A percentile compares a stretch with the other conserved stretches of the same genome.
phyloP scores from a whole-genome alignment of 2,797 vertebrate species.

The Scyliorhinus canicula region DNA sequence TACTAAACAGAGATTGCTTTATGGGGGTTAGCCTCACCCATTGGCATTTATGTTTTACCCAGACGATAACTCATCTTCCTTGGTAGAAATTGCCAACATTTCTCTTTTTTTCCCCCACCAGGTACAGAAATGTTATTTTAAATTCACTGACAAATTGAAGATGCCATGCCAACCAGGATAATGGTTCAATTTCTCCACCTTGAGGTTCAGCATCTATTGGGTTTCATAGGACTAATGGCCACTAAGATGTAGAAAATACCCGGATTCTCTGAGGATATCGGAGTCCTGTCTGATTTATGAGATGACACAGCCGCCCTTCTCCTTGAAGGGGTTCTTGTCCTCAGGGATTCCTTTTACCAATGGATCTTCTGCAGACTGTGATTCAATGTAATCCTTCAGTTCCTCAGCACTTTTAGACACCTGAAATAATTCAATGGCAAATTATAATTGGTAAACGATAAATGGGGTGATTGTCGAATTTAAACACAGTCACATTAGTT shows the following conservation, averaged over 20 bases:
- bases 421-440: slow-evolving; percentile 52
- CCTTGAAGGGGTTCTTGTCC: slow-evolving; percentile 96
- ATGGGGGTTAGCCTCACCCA: background rate
- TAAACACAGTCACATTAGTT: background rate
- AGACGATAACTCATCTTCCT: background rate
- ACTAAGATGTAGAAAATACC: slow-evolving; percentile 21
- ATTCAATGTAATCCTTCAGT: slow-evolving; percentile 86
- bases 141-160: background rate
- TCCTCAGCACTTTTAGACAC: slow-evolving; percentile 95
- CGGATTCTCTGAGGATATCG: slow-evolving; percentile 46
- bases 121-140: slow-evolving; percentile 30
- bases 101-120: background rate
- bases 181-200: too few species aligned
- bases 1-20: background rate
- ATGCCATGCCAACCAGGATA: background rate
- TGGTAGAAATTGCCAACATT: slow-evolving; percentile 12
- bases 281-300: slow-evolving; percentile 61
- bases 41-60: background rate
- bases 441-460: background rate
- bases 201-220: slow-evolving; percentile 22
- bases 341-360: slow-evolving; percentile 90
- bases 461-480: background rate
- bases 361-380: slow-evolving; percentile 75
- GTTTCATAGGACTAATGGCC: background rate
- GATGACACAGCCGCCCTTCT: slow-evolving; percentile 91